Conservation (phyloP, 2,888 invertebrate species). For the Chymomyza amoena region DNA sequence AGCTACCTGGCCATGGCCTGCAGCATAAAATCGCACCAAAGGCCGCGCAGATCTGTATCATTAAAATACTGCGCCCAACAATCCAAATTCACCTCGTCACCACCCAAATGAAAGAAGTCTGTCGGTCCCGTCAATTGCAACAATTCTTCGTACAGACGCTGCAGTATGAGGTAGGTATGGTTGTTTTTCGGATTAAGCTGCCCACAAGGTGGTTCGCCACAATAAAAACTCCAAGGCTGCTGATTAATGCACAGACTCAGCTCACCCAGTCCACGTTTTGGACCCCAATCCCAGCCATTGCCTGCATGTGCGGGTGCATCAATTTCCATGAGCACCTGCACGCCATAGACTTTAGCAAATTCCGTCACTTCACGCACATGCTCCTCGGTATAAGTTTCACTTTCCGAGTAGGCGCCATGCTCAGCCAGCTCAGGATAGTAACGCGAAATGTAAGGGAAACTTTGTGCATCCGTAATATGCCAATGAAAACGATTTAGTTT, state of each 20-base stretch:
- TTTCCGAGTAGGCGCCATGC: constrained; percentile 92
- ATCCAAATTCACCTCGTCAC: constrained; percentile 84
- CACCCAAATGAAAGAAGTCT: constrained; percentile 90
- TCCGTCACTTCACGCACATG: constrained; percentile 87
- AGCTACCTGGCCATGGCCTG: constrained; percentile 81
- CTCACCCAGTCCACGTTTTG: constrained; percentile 86
- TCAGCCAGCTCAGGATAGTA: constrained; percentile 88
- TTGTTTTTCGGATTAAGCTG: constrained; percentile 91
- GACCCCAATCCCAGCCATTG: constrained; percentile 92
- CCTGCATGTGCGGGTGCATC: constrained; percentile 95
- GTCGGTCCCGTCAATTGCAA: constrained; percentile 86
- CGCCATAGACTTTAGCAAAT: constrained; percentile 89
- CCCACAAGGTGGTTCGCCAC: constrained; percentile 92
- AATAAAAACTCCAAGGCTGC: constrained; percentile 88
- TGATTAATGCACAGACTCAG: constrained; percentile 89
- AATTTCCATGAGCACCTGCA: constrained; percentile 92
- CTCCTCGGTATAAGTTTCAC: constrained; percentile 85
- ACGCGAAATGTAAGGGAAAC: constrained; percentile 91
- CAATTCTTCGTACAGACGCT: constrained; percentile 87
- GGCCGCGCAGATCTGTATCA: constrained; percentile 86
- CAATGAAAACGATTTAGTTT: constrained; percentile 97
- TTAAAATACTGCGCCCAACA: constrained; percentile 89
- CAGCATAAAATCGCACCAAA: constrained; percentile 89
- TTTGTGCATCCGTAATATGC: constrained; percentile 94
- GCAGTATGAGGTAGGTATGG: constrained; percentile 86